These are phyloP conservation scores for Pristionchus exspectatus DNA, from an alignment of 2,888 invertebrate genomes.

Conservation along the genomic window DNA sequence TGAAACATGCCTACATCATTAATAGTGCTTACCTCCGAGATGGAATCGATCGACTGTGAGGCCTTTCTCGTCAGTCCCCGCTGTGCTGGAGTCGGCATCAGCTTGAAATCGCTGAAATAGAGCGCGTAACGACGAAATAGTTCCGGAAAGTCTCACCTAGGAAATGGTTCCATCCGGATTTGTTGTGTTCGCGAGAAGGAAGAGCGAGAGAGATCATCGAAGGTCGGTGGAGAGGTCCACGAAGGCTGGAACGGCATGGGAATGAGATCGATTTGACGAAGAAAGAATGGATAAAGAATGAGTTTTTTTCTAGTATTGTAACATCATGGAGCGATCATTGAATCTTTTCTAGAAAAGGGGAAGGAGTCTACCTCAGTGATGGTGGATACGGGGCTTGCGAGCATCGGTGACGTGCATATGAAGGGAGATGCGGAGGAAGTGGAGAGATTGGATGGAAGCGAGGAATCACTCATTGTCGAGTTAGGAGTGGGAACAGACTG, in stretches of 20 bases:
- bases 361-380: slow-evolving; percentile 10
- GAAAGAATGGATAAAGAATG: background rate
- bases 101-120: slow-evolving; percentile 83
- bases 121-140: background rate
- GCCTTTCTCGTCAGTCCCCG: slow-evolving; percentile 83
- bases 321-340: background rate
- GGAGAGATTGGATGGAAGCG: background rate
- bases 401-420: slow-evolving; percentile 33
- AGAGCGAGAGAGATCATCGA: slow-evolving; percentile 15
- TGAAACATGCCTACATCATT: background rate
- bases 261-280: background rate
- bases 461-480: slow-evolving; percentile 44
- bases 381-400: background rate
- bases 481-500: slow-evolving; percentile 55
- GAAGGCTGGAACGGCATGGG: background rate
- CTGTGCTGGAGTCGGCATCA: slow-evolving; percentile 95
- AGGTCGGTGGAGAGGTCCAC: background rate
- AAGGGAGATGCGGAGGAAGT: slow-evolving; percentile 30
- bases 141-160: background rate
- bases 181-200: slow-evolving; percentile 9
- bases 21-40: background rate
- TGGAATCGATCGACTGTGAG: background rate
- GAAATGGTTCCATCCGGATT: background rate
- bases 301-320: background rate
- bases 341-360: background rate